Conservation (phyloP, 2,888 invertebrate species). For the Apotomis betuletana region DNA sequence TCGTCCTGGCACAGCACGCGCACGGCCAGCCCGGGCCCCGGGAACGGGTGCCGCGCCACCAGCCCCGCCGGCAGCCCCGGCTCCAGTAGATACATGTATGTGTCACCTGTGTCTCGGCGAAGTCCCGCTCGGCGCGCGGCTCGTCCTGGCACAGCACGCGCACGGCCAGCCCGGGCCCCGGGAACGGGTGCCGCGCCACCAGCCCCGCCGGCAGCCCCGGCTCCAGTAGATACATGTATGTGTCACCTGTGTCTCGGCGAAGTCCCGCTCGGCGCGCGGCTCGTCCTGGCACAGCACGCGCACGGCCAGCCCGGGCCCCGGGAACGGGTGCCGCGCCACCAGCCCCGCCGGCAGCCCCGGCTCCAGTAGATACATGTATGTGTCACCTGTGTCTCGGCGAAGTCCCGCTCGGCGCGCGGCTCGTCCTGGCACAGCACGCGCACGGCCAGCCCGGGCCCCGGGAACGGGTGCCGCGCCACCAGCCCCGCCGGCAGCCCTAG, state of each 20-base stretch:
- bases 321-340: constrained; percentile 98
- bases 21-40: too few relatives aligned
- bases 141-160: constrained; percentile 98
- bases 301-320: constrained; percentile 98
- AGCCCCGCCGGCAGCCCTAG: constrained; percentile 93
- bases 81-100: constrained; percentile 75
- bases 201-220: constrained; percentile 80
- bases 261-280: constrained; percentile 96
- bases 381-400: constrained; percentile 94
- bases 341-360: constrained; percentile 80
- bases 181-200: constrained; percentile 98
- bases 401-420: constrained; percentile 96
- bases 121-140: constrained; percentile 96
- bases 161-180: constrained; percentile 98
- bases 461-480: constrained; percentile 98
- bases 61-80: constrained; percentile 89
- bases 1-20: too few relatives aligned
- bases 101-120: constrained; percentile 94
- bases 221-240: too few relatives aligned
- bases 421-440: constrained; percentile 98
- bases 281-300: constrained; percentile 98
- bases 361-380: too few relatives aligned
- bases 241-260: constrained; percentile 94
- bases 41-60: too few relatives aligned
- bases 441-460: constrained; percentile 98